phyloP scores from a whole-genome alignment of 2,888 invertebrate species.

The Boloria selene region DNA sequence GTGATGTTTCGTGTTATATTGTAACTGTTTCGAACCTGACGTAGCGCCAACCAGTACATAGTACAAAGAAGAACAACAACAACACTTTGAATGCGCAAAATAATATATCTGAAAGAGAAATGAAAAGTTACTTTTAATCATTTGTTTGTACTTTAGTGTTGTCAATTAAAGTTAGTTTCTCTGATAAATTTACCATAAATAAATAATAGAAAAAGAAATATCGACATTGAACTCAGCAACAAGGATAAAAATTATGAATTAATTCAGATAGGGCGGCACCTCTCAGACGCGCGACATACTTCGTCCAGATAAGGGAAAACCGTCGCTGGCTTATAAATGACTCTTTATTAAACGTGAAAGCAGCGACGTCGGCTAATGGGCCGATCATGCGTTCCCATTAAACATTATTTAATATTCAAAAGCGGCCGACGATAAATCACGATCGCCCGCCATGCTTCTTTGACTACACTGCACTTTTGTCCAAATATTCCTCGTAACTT shows the following conservation, averaged over 20 bases:
- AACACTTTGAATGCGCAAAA: neutral
- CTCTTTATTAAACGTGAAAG: slow-evolving; percentile 83
- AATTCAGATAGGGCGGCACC: slow-evolving; percentile 80
- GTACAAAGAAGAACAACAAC: slow-evolving; percentile 18
- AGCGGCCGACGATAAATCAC: slow-evolving; percentile 80
- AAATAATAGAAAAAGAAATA: slow-evolving; percentile 28
- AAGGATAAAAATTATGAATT: slow-evolving; percentile 80
- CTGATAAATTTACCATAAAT: slow-evolving; percentile 23
- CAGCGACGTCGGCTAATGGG: slow-evolving; percentile 81
- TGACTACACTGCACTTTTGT: slow-evolving; percentile 77
- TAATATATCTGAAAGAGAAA: neutral
- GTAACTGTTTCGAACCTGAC: slow-evolving; percentile 30
- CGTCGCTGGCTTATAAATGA: slow-evolving; percentile 81
- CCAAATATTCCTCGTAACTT: slow-evolving; percentile 51
- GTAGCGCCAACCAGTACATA: slow-evolving; percentile 4
- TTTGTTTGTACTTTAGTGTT: neutral
- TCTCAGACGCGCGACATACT: slow-evolving; percentile 79
- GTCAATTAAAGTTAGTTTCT: slow-evolving; percentile 4
- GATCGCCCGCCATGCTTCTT: slow-evolving; percentile 77
- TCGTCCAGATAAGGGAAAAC: slow-evolving; percentile 79
- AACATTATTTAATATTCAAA: slow-evolving; percentile 83
- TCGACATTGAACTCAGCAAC: slow-evolving; percentile 39
- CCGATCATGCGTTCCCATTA: slow-evolving; percentile 83
- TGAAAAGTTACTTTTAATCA: neutral
- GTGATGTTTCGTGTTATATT: slow-evolving; percentile 44